phyloP scores from a whole-genome alignment of 2,113 vertebrate species.

The Turnix velox region DNA sequence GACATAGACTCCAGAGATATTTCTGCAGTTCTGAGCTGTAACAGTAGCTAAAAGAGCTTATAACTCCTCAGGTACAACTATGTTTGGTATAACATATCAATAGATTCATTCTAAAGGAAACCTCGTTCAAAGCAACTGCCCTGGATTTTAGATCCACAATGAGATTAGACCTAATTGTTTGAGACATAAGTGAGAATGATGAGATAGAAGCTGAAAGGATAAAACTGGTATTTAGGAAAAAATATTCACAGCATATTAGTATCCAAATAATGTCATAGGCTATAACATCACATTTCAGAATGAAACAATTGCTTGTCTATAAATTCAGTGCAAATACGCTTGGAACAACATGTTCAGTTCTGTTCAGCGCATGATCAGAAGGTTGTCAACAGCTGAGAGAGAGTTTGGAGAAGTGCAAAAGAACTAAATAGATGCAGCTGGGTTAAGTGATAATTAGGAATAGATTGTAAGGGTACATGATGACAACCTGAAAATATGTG shows the following conservation, averaged over 20 bases:
- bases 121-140: not conserved
- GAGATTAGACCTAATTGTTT: not conserved
- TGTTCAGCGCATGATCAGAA: not conserved
- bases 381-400: not conserved
- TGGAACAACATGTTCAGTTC: not conserved
- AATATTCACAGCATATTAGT: not conserved
- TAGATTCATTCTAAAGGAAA: not conserved
- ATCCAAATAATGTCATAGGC: not conserved
- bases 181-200: not conserved
- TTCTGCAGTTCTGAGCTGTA: not conserved
- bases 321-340: not conserved
- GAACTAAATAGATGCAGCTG: not conserved
- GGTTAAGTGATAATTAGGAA: not conserved
- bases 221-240: not conserved
- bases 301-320: not conserved
- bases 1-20: not conserved
- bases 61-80: not conserved
- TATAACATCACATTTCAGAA: not conserved
- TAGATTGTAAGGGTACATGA: not conserved
- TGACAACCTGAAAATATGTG: not conserved
- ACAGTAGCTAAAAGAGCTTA: not conserved
- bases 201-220: not conserved
- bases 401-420: not conserved
- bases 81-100: not conserved
- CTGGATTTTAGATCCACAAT: not conserved